These are phyloP conservation scores for Tragelaphus strepsiceros DNA, from an alignment of 2,113 vertebrate genomes.

Conservation along the genomic window DNA sequence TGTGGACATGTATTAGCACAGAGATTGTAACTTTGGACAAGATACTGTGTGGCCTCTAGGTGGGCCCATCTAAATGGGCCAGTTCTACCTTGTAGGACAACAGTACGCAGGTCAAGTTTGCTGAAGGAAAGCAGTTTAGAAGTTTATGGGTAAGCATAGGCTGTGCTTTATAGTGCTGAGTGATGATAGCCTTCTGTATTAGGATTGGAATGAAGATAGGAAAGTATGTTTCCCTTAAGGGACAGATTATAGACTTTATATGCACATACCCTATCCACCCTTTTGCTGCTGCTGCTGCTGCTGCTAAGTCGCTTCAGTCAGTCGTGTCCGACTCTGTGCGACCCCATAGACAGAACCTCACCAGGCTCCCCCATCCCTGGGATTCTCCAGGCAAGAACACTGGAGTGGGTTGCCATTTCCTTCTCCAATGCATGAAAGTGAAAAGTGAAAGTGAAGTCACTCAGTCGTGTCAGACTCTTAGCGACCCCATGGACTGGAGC, in stretches of 20 bases:
- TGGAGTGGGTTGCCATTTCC: too few relatives aligned
- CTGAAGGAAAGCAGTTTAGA: background rate
- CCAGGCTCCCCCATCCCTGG: too few relatives aligned
- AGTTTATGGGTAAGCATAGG: background rate
- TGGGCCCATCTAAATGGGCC: background rate
- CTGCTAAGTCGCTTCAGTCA: too few relatives aligned
- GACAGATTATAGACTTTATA: background rate
- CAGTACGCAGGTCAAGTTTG: background rate
- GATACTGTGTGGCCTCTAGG: background rate
- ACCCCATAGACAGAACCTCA: too few relatives aligned
- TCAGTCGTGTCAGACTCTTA: too few relatives aligned
- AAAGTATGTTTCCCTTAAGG: background rate
- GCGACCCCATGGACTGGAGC: too few relatives aligned
- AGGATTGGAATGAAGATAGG: background rate
- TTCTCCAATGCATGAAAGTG: too few relatives aligned
- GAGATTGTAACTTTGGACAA: background rate
- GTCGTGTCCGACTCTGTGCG: too few relatives aligned
- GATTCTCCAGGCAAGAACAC: too few relatives aligned
- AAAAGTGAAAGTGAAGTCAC: too few relatives aligned
- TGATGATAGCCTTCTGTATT: background rate
- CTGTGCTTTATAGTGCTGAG: background rate
- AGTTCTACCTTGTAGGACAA: background rate
- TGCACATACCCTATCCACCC: background rate
- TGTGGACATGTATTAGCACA: background rate
- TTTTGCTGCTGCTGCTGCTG: too few relatives aligned